Evolutionary conservation across 37 sponge, comb jelly and placozoan species (phyloP), one percentile per base, ranked within the genome.

Genomic region (Halichondria panicea): DNA sequence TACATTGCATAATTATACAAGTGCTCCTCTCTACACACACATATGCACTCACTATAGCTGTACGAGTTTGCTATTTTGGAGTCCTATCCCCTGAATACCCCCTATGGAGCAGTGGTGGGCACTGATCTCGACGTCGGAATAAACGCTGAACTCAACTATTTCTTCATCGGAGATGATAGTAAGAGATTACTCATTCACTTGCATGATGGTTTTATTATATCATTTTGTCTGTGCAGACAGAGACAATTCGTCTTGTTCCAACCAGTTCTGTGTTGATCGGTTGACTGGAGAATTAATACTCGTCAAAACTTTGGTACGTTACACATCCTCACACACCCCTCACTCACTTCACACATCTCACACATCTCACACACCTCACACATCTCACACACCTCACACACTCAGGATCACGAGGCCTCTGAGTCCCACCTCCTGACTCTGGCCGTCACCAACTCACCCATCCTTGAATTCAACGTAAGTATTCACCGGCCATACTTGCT

Each of bases 101-200:
- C 43, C 1, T 37, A 63, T 1, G 46, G 45, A 22, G 32, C 21
- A 1, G 39, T 81, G 24, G 15, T 28, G 13, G 82, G 72, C 7
- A 43, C 35, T 42, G 82, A 81, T 46, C 2, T 0, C 2, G 82
- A 81, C 41, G 65, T 81, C 1, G 82, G 82, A 19, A 25, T 55
- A n/a, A 81, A 81, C 63, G 82, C 82, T 1, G 67, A 45, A 24
- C 34, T 81, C 35, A 61, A 36, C 54, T 81, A 72, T 44, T 54
- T 65, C 52, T 34, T 72, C 52, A 22, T 44, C 28, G 64, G 32
- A 27, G 32, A 24, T 62, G 33, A 52, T 75, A 34, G 63, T 45
- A 34, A 21, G 27, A 8, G 15, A 9, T 5, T 5, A 66, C 13
- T 38, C 8, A 66, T 41, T 66, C 11, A 40, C 11, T 24, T 15